These are phyloP conservation scores for Aradophagus sp. DNA, from an alignment of 1,140 invertebrate genomes.

Conservation along the genomic window DNA sequence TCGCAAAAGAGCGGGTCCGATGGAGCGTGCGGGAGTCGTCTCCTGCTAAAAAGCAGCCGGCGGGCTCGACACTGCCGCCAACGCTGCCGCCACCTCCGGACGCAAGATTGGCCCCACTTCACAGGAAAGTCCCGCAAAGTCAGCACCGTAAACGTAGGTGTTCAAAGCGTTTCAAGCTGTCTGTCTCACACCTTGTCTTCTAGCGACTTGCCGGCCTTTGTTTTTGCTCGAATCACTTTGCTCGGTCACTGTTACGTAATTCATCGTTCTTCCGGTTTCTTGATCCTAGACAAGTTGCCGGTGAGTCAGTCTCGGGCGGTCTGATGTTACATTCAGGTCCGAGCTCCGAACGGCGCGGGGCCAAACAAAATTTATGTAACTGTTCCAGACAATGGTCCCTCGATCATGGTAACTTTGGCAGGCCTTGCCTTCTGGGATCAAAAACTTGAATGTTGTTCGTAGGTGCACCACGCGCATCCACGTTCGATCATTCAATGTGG, in stretches of 20 bases:
- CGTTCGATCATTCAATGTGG: conserved; percentile 41
- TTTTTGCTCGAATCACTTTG: conserved; percentile 21
- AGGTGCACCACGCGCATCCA: conserved; percentile 25
- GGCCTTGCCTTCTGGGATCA: conserved; percentile 34
- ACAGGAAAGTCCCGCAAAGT: conserved; percentile 66
- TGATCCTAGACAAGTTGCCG: conserved; percentile 29
- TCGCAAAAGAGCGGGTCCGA: conserved; percentile 67
- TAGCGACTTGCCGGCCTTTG: conserved; percentile 17
- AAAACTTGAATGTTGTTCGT: conserved; percentile 23
- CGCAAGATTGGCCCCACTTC: conserved; percentile 64
- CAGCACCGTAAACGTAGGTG: conserved; percentile 69
- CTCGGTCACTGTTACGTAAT: conserved; percentile 12
- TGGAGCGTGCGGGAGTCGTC: conserved; percentile 70
- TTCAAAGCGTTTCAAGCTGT: conserved; percentile 49
- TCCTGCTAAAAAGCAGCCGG: conserved; percentile 60
- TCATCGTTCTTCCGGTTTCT: conserved; percentile 28
- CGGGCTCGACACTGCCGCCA: conserved; percentile 65
- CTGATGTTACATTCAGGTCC: too few relatives aligned
- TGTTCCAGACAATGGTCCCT: neutral
- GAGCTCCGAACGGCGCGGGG: neutral
- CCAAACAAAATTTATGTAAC: conserved; percentile 1
- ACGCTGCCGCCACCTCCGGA: conserved; percentile 66
- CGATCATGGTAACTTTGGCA: neutral
- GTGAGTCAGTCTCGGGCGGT: too few relatives aligned
- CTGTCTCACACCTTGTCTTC: conserved; percentile 34